phyloP scores from a whole-genome alignment of 2,113 vertebrate species.

The Sterna hirundo region DNA sequence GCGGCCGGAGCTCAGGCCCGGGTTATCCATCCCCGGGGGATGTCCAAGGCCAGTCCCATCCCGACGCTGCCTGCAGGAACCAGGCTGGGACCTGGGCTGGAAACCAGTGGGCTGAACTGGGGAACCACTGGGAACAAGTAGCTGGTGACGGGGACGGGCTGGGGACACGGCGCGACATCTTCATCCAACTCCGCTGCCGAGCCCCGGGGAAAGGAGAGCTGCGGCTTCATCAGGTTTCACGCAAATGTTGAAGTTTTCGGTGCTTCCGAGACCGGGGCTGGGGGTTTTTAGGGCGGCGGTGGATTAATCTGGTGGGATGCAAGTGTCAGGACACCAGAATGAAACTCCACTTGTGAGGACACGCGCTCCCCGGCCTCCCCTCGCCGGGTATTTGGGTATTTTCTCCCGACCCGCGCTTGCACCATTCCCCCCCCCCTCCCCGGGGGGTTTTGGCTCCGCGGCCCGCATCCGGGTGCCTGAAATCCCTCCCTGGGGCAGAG shows the following conservation, averaged over 20 bases:
- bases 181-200: not conserved
- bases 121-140: not conserved
- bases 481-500: not conserved
- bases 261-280: not conserved
- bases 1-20: not conserved
- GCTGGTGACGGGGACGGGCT: too few species aligned
- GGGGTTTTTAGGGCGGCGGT: not conserved
- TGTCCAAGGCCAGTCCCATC: not conserved
- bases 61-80: not conserved
- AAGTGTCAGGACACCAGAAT: rapidly evolving
- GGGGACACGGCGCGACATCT: rapidly evolving
- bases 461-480: not conserved
- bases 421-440: not conserved
- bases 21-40: not conserved
- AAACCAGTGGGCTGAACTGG: not conserved
- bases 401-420: not conserved
- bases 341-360: too few species aligned
- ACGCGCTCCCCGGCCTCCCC: not conserved
- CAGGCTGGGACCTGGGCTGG: not conserved
- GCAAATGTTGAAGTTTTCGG: not conserved
- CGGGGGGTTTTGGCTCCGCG: not conserved
- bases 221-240: rapidly evolving
- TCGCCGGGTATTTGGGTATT: rapidly evolving
- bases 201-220: not conserved
- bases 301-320: not conserved